Conservation (phyloP, 2,797 vertebrate genomes). For the Mergus octosetaceus region DNA sequence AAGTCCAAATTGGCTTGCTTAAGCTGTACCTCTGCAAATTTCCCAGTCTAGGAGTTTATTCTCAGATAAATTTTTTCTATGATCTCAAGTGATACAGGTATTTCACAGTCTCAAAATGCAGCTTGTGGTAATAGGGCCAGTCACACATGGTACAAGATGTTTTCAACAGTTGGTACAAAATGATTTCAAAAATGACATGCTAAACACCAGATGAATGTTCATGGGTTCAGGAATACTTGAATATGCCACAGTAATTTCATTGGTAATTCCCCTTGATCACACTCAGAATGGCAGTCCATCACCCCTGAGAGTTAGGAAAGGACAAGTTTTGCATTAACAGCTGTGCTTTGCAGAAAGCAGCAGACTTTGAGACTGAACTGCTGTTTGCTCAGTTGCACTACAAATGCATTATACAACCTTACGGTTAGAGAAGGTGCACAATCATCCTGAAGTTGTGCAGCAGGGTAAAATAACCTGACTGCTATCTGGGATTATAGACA, state of each 20-base stretch:
- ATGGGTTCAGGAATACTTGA: background rate
- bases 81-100: background rate
- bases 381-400: background rate
- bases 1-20: background rate
- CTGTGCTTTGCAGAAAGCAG: background rate
- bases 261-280: background rate
- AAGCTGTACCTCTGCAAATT: background rate
- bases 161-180: background rate
- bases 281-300: background rate
- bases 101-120: background rate
- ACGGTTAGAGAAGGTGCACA: background rate
- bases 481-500: background rate
- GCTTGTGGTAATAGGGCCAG: background rate
- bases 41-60: background rate
- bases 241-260: background rate
- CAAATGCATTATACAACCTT: background rate
- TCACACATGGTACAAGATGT: background rate
- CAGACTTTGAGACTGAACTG: background rate
- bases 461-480: background rate
- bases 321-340: background rate
- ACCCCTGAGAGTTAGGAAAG: background rate
- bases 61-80: background rate
- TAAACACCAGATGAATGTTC: background rate
- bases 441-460: background rate
- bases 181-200: background rate